phyloP scores from a whole-genome alignment of 2,888 invertebrate species.

The Plebejus anna region DNA sequence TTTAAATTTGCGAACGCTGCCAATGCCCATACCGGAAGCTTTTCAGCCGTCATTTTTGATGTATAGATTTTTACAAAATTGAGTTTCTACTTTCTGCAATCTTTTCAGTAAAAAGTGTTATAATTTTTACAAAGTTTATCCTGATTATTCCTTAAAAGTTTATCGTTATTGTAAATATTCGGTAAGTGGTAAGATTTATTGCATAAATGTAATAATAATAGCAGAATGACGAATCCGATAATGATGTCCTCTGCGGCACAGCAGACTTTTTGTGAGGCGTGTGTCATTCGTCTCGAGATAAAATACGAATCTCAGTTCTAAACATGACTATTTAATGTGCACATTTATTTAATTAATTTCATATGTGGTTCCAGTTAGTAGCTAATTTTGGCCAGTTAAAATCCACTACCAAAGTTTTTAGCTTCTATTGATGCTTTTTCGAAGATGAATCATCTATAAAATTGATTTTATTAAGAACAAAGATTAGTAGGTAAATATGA shows the following conservation, averaged over 20 bases:
- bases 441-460: conserved; percentile 15
- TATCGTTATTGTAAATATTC: conserved; percentile 29
- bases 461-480: conserved; percentile 18
- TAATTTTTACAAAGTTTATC: background rate
- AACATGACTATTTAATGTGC: background rate
- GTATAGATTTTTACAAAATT: conserved; percentile 54
- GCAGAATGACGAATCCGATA: conserved; percentile 59
- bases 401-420: background rate
- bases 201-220: conserved; percentile 41
- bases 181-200: conserved; percentile 39
- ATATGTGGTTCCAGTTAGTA: background rate
- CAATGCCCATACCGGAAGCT: conserved; percentile 49
- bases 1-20: no score
- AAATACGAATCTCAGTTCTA: background rate
- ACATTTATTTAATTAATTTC: background rate
- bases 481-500: background rate
- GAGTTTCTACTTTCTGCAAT: conserved; percentile 14
- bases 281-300: conserved; percentile 42
- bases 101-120: conserved; percentile 26
- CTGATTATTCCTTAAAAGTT: background rate
- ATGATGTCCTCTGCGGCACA: conserved; percentile 45
- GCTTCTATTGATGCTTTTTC: background rate
- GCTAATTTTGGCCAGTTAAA: background rate
- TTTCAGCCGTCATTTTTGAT: conserved; percentile 63
- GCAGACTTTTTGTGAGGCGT: conserved; percentile 38